phyloP scores from a whole-genome alignment of 2,113 vertebrate genomes.

The Halichoeres trimaculatus region DNA sequence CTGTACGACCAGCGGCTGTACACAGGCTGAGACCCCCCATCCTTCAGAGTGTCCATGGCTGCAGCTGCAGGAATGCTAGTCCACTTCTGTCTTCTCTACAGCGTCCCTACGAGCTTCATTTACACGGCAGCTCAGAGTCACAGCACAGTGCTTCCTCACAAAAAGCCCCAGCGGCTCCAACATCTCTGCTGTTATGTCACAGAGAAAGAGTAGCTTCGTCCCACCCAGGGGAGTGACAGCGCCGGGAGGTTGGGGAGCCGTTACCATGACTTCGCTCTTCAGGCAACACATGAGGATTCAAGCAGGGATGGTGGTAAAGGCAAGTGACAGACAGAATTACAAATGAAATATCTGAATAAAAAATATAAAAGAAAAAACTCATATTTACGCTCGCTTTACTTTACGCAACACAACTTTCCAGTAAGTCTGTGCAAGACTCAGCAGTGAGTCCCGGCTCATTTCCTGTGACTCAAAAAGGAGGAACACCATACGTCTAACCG shows the following conservation, averaged over 20 bases:
- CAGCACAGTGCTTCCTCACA: conserved; percentile 11
- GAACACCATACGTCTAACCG: conserved; percentile 7
- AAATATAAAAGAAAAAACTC: too few species aligned
- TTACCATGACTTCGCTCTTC: conserved; percentile 69
- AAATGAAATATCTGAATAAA: too few species aligned
- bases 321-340: background rate
- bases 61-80: conserved; percentile 50
- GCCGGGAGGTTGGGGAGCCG: conserved; percentile 47
- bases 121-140: conserved; percentile 6
- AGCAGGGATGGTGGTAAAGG: conserved; percentile 19
- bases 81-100: conserved; percentile 23
- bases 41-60: conserved; percentile 78
- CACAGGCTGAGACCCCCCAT: conserved; percentile 70
- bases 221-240: conserved; percentile 69
- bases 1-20: conserved; percentile 86
- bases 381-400: conserved; percentile 5
- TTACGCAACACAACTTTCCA: background rate
- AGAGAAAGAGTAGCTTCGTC: conserved; percentile 56
- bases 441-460: conserved; percentile 37
- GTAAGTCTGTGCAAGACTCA: conserved; percentile 32
- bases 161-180: conserved; percentile 21
- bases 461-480: conserved; percentile 59
- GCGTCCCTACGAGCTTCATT: conserved; percentile 22
- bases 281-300: conserved; percentile 36
- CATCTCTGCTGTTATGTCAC: conserved; percentile 51